Base-by-base conservation (phyloP, 2,797 vertebrate species). In the Pogonophryne albipinna region DNA sequence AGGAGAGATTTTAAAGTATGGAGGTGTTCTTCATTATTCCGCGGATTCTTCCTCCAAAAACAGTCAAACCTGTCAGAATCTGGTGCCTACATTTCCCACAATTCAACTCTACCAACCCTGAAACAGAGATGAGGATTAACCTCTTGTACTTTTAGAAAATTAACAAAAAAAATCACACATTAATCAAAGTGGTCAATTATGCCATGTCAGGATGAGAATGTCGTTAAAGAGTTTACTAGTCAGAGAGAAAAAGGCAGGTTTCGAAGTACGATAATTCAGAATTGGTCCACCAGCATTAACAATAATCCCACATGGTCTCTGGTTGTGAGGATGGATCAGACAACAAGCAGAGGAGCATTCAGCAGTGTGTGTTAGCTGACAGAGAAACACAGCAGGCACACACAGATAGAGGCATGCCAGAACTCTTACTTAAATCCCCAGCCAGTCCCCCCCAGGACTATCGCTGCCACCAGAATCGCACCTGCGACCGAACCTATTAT, bases 401-500 rank as follows among this genome's bases (percentile, higher is more conserved):
- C 74, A 84, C 65, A 84, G 78, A 89, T 1, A 42, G 79, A 88
- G 66, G 77, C 81, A 89, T 86, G 87, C 80, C 79, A 85, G 63
- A 87, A 87, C 66, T 91, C 97, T 98, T 98, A 99, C 98, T 99
- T 99, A 94, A 99, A 99, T 93, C 98, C 98, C 98, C 98, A 99
- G 92, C 98, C 98, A 45, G 98, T 99, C 85, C 98, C 98, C 41
- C 98, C 98, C 68, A 99, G 95, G 92, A 99, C 96, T 91, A 99
- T 99, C 86, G 98, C 97, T 82, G 96, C 98, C 83, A 99, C 90
- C 84, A 99, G 95, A 88, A 99, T 97, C 42, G 97, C 97, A 86
- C 98, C 98, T 2, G 98, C 98, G 66, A 99, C 98, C 69, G 97
- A 98, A 87, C 98, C 98, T 59, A 99, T 99, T 83, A 99, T 99